Evolutionary conservation across 64 coral and sea anemone genomes (phyloP).

Genomic region (Actinia tenebrosa): DNA sequence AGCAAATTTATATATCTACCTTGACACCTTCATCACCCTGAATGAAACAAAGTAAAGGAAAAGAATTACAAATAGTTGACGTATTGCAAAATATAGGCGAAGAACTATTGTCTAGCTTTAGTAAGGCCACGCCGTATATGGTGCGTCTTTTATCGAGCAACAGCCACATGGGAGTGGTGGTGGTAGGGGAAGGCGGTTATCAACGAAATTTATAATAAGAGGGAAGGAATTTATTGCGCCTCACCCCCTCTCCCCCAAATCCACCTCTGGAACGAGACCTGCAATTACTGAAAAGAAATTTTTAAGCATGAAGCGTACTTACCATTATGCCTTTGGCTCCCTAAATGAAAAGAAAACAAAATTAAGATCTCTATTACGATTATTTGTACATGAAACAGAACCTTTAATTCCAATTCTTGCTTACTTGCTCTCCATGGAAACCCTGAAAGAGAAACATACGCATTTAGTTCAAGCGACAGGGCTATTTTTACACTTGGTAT

Average conservation of each 20-base stretch:
- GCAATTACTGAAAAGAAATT: no score
- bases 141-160: no score
- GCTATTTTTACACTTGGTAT: background rate
- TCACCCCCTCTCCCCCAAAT: no score
- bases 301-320: background rate
- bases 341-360: slow-evolving; percentile 27
- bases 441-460: slow-evolving; percentile 20
- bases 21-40: slow-evolving; percentile 3
- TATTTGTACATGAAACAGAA: background rate
- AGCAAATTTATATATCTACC: background rate
- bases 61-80: background rate
- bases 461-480: background rate
- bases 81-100: no score
- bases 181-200: no score
- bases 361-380: background rate
- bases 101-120: no score
- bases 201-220: no score
- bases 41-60: background rate
- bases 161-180: no score
- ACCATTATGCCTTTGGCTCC: slow-evolving; percentile 30
- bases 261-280: no score
- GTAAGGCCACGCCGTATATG: no score
- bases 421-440: slow-evolving; percentile 8
- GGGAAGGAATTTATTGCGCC: no score
- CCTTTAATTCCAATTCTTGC: background rate